These are phyloP conservation scores for Petaurus breviceps DNA, from an alignment of 2,113 vertebrate genomes.

Conservation along the genomic window DNA sequence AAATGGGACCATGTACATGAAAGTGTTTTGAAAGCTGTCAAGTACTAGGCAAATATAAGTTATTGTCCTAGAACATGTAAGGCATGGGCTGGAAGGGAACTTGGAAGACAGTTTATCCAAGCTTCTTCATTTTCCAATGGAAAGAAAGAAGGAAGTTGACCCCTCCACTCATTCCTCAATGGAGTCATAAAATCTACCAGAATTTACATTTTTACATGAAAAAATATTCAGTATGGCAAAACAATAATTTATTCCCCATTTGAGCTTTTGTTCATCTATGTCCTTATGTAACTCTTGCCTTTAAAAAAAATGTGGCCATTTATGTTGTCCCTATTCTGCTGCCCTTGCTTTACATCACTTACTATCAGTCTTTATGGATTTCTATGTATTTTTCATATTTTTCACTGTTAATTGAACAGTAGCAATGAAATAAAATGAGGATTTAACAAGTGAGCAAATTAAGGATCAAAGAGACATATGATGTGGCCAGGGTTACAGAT, in stretches of 20 bases:
- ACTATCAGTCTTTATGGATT: not conserved
- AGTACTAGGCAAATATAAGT: not conserved
- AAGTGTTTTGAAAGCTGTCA: not conserved
- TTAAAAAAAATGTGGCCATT: not conserved
- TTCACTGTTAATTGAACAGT: not conserved
- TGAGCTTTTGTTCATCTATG: not conserved
- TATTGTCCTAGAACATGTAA: not conserved
- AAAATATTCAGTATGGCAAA: not conserved
- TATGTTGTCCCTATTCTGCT: not conserved
- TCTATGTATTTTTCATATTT: not conserved
- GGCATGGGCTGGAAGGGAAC: not conserved
- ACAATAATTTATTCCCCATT: not conserved
- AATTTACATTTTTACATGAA: not conserved
- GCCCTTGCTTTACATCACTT: not conserved
- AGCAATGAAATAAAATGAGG: not conserved
- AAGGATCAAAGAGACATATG: not conserved
- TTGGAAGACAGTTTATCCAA: not conserved
- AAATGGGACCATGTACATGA: not conserved
- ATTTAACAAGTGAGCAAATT: not conserved
- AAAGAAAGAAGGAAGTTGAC: not conserved
- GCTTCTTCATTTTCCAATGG: not conserved
- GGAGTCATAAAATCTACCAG: not conserved
- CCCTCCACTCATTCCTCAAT: not conserved
- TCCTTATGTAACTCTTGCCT: not conserved
- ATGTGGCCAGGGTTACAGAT: not conserved